Percentiles rank a stretch among this genome's conserved stretches.
Evolutionary conservation across 2,113 vertebrate genomes (phyloP).

Genomic region (Alectura lathami): DNA sequence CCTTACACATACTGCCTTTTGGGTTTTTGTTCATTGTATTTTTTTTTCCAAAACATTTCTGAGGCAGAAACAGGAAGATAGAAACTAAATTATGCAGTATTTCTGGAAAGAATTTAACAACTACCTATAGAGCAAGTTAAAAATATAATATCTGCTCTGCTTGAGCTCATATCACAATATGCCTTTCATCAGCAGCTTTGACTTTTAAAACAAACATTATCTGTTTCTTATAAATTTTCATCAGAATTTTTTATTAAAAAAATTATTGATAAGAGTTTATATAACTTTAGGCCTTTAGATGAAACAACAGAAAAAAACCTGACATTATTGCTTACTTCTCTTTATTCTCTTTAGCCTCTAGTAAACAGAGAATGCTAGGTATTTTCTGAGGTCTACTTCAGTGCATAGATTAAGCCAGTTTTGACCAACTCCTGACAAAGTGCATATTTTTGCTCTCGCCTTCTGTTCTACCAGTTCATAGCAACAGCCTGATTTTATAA

Average conservation of each 20-base stretch:
- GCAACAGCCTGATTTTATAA: background rate
- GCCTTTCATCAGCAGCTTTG: background rate
- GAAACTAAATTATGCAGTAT: background rate
- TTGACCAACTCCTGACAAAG: background rate
- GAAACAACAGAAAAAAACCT: background rate
- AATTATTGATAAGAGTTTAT: background rate
- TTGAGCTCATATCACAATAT: background rate
- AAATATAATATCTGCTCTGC: background rate
- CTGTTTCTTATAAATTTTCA: background rate
- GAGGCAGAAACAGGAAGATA: background rate
- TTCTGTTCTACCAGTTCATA: background rate
- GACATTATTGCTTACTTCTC: background rate
- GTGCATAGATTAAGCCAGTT: background rate
- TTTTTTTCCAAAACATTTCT: background rate
- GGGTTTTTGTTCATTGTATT: background rate
- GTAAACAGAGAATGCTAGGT: accelerated
- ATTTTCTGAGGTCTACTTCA: background rate
- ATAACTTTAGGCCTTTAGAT: background rate
- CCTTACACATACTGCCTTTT: background rate
- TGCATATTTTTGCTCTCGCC: background rate
- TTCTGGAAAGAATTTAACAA: background rate
- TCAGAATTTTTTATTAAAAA: background rate
- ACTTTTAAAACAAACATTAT: background rate
- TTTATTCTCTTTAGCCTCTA: background rate
- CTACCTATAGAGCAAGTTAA: background rate